Percentiles rank a stretch among this genome's conserved stretches.
Evolutionary conservation across 2,888 invertebrate species (phyloP).

Genomic region (Callinectes sapidus): DNA sequence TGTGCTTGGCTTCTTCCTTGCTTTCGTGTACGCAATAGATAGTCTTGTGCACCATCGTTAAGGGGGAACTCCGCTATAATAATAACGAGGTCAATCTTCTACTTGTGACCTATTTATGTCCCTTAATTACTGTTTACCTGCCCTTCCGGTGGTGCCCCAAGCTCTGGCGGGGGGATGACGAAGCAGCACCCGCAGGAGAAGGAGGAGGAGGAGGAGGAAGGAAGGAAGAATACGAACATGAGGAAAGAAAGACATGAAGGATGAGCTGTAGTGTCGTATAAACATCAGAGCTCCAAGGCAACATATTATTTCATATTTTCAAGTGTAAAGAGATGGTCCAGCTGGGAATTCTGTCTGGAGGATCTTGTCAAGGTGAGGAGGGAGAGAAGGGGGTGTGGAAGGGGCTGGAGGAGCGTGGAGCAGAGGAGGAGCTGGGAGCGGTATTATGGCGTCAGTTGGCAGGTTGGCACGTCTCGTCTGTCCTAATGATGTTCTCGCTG

Average conservation of each 20-base stretch:
- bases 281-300: not conserved
- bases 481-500: not conserved
- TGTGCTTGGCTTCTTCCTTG: not conserved
- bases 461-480: not conserved
- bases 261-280: not conserved
- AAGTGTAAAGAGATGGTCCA: not conserved
- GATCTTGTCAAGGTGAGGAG: constrained; percentile 1
- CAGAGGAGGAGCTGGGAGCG: not conserved
- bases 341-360: not conserved
- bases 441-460: not conserved
- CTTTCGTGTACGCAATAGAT: not conserved
- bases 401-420: not conserved
- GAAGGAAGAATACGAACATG: not conserved
- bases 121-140: constrained; percentile 14
- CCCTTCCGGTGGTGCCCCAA: not conserved
- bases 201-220: constrained; percentile 10
- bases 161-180: not conserved
- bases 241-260: not conserved
- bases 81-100: not conserved
- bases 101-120: constrained; percentile 3
- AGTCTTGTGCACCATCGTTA: not conserved
- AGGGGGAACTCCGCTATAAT: not conserved
- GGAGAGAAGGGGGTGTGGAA: not conserved
- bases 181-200: not conserved
- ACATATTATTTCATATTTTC: not conserved